Evolutionary conservation across 35 echinoderm and acorn worm genomes (phyloP).

Genomic region (Eucidaris tribuloides): DNA sequence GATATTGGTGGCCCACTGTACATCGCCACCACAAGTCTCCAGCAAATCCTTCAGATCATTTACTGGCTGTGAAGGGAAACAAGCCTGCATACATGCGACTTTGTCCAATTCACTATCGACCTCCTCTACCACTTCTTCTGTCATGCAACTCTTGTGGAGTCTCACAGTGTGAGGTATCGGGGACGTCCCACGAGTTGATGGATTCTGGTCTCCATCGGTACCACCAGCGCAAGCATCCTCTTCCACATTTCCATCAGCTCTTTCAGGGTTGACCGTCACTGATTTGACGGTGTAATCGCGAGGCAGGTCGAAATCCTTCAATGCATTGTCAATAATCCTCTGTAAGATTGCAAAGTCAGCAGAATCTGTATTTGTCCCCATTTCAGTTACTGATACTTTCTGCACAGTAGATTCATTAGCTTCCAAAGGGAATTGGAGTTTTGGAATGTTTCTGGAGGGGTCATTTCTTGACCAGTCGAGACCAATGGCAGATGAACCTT

Average conservation of each 20-base stretch:
- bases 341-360: constrained; percentile 39
- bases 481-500: background rate
- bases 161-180: constrained; percentile 47
- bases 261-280: background rate
- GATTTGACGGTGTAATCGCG: background rate
- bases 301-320: background rate
- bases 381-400: background rate
- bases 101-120: background rate
- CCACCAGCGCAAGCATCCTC: background rate
- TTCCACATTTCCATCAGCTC: too few species aligned
- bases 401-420: background rate
- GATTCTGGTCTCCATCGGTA: too few species aligned
- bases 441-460: background rate
- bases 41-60: constrained; percentile 41
- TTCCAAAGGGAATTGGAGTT: background rate
- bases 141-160: constrained; percentile 82
- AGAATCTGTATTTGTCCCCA: background rate
- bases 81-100: constrained; percentile 19
- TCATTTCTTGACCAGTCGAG: background rate
- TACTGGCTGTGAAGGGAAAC: constrained; percentile 44
- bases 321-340: background rate
- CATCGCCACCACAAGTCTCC: constrained; percentile 49
- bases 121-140: constrained; percentile 22
- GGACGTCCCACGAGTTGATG: background rate
- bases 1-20: constrained; percentile 67